Evolutionary conservation across 2,888 invertebrate genomes (phyloP), one percentile per base, ranked within the genome.

Genomic region (Notocelia uddmanniana): DNA sequence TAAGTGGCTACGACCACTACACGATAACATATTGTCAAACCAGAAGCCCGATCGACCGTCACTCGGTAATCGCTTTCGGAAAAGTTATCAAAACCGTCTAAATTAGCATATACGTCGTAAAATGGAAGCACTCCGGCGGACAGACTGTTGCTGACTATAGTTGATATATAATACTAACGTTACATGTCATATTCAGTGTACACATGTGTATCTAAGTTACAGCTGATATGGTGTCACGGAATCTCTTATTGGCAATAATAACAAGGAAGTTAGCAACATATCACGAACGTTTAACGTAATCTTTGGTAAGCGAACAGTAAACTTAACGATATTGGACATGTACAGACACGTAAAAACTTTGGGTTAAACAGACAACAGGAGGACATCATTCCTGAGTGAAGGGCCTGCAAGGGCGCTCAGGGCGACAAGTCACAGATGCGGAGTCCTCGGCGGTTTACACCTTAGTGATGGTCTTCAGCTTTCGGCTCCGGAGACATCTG

Each of bases 61-160:
- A 79, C 84, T 54, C 59, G 55, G 70, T 82, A 81, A 78, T 80
- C 79, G 75, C 79, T 82, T 81, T 85, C 84, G 84, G 84, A 83
- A 81, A 83, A 74, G 72, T 83, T 84, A 83, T 89, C 90, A 89
- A 90, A 90, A 87, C 87, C 82, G 81, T 89, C 85, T 89, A 90
- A 88, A 89, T 89, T 88, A 88, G 86, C 85, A 77, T 85, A 89
- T 86, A 89, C 84, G 85, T 89, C 87, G 87, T 92, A 92, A 89
- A 92, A 92, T 93, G 93, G 93, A 93, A 93, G 93, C 93, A 93
- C 93, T 89, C 86, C 89, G 85, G 89, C 92, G 93, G 93, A 93
- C 93, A 93, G 92, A 92, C 90, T 89, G 90, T 91, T 89, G 89
- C 90, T 90, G 91, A 85, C 84, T 89, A 85, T 82, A 82, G 52